Evolutionary conservation across 1,140 invertebrate genomes (phyloP), one percentile per base, ranked within the genome.

Genomic region (Cyclargus thomasi): DNA sequence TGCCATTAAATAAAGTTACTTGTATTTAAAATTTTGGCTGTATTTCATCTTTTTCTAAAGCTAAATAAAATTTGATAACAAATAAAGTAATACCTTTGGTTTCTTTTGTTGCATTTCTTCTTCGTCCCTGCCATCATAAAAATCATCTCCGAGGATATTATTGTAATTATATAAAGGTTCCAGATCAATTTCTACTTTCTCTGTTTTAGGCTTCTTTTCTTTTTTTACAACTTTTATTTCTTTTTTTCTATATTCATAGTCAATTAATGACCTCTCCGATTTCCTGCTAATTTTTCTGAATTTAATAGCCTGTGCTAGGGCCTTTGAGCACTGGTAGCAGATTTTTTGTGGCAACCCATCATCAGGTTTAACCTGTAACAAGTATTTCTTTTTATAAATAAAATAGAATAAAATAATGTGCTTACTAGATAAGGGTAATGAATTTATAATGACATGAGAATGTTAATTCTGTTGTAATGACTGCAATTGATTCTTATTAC

Each of bases 311-410:
- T 36, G 23, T 20, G 81, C 72, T 47, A 86, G 69, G 0, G 64
- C 69, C 22, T 79, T 72, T 6, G 75, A 67, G 57, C 85, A 87
- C 23, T 66, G 67, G 0, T 63, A 66, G 23, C 85, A 87, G 16
- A 87, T 87, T 62, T 81, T 81, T 69, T 87, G 82, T 20, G 84
- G 78, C 2, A 85, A 67, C 2, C 80, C 80, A 76, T 88, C 85
- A 23, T 88, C 77, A 4, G 70, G 66, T 73, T 80, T 74, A 1
- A 88, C 77, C 83, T 88, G 74, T 10, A 80, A 83, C 1, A 6
- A 65, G 11, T 57, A 18, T 36, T 22, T 64, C 20, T 53, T 23
- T 62, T 22, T 16, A 62, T 5, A 62, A 29, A 29, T 8, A 29
- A 8, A 29, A 5, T 29, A 23, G 23, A 2, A 23, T 23, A 23